phyloP scores from a whole-genome alignment of 2,113 vertebrate genomes.

The Ictidomys tridecemlineatus region DNA sequence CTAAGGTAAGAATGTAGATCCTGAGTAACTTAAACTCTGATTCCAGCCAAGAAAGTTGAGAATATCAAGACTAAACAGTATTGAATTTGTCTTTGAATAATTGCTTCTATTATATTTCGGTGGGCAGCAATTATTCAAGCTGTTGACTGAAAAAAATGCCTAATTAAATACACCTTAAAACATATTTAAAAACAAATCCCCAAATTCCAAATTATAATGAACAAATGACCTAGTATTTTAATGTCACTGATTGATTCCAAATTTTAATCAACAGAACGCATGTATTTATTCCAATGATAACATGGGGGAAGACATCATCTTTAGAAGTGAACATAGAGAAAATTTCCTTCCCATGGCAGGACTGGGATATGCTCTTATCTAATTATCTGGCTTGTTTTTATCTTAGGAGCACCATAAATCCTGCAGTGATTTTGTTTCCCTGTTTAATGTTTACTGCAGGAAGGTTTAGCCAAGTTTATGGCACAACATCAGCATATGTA shows the following conservation, averaged over 20 bases:
- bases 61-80: background rate
- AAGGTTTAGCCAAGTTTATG: conserved; percentile 11
- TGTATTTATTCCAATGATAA: background rate
- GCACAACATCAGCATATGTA: background rate
- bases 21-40: background rate
- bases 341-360: background rate
- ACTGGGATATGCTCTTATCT: background rate
- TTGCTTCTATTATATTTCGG: background rate
- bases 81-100: background rate
- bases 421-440: background rate
- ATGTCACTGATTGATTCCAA: background rate
- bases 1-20: background rate
- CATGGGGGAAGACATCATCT: background rate
- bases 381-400: conserved; percentile 26
- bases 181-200: background rate
- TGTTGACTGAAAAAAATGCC: background rate
- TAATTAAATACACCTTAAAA: background rate
- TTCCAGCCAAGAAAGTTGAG: background rate
- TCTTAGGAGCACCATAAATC: background rate
- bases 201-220: background rate
- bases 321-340: background rate
- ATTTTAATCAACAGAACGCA: background rate
- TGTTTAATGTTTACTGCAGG: conserved; percentile 11
- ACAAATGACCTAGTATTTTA: background rate
- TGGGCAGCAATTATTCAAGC: background rate